phyloP scores from a whole-genome alignment of 1,140 invertebrate genomes.

The Diplogasteroides magnus region DNA sequence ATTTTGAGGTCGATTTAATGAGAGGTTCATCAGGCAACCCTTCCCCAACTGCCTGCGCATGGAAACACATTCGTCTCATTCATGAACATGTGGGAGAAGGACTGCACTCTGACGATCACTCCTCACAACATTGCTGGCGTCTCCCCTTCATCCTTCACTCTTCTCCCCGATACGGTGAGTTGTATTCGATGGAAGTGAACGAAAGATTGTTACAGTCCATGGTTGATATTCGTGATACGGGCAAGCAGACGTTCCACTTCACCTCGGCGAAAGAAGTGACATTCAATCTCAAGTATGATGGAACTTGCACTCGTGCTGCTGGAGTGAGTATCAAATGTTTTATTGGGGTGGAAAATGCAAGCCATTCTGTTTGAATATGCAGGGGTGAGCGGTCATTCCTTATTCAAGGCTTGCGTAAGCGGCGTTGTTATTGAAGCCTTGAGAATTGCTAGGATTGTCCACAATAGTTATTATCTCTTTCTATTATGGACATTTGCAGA shows the following conservation, averaged over 20 bases:
- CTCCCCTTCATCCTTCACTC: neutral
- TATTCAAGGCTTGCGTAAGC: no score
- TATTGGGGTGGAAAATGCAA: no score
- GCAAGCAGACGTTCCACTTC: neutral
- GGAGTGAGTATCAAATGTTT: no score
- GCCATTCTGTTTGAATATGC: no score
- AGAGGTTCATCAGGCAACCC: slow-evolving; percentile 62
- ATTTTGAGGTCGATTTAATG: no score
- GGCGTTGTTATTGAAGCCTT: no score
- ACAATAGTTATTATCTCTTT: no score
- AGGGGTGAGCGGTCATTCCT: no score
- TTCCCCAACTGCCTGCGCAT: slow-evolving; percentile 64
- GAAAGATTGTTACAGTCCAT: slow-evolving; percentile 1
- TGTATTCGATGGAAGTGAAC: neutral
- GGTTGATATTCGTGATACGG: slow-evolving; percentile 1
- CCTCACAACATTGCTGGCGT: slow-evolving; percentile 5
- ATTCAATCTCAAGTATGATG: slow-evolving; percentile 27
- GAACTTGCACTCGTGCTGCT: no score
- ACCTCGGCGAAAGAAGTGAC: slow-evolving; percentile 18
- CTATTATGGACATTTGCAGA: no score
- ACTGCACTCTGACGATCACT: slow-evolving; percentile 27
- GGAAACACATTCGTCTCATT: slow-evolving; percentile 67
- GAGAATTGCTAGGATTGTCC: no score
- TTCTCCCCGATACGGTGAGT: slow-evolving; percentile 3
- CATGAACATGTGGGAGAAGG: slow-evolving; percentile 62